Evolutionary conservation across 2,113 vertebrate genomes (phyloP).

Genomic region (Sinocyclocheilus grahami): DNA sequence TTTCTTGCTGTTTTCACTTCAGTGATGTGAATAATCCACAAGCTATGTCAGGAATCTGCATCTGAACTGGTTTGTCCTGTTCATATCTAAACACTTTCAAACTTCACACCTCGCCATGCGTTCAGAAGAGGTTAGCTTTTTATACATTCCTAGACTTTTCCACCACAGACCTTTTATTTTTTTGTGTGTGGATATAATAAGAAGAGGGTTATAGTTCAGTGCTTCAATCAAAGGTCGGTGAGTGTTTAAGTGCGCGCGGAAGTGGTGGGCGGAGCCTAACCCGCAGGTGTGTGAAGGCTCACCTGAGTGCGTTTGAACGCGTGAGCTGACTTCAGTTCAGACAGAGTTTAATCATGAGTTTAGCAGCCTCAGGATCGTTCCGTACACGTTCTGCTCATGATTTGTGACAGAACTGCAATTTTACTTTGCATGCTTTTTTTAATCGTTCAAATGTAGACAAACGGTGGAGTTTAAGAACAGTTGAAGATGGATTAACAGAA

Average conservation of each 20-base stretch:
- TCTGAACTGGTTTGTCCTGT: conserved; percentile 32
- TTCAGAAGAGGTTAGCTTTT: neutral
- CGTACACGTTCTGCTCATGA: neutral
- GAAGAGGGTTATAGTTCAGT: neutral
- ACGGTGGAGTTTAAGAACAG: neutral
- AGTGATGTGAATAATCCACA: too few species aligned
- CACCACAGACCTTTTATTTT: neutral
- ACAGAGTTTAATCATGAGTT: neutral
- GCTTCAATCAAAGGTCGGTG: neutral
- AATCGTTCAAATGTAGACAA: neutral
- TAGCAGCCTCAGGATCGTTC: neutral
- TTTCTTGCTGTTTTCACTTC: too few species aligned
- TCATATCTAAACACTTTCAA: neutral
- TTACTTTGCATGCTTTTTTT: neutral
- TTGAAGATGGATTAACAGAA: neutral
- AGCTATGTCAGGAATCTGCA: neutral
- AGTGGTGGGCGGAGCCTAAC: conserved; percentile 31
- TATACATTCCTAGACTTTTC: neutral
- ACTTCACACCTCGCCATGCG: neutral
- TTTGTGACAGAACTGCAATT: neutral
- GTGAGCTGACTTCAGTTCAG: neutral
- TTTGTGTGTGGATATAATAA: neutral
- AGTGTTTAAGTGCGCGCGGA: neutral
- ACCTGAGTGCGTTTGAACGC: conserved; percentile 8
- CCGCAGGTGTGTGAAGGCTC: neutral